Percentiles rank a stretch among this genome's conserved stretches.
Evolutionary conservation across 1,140 invertebrate species (phyloP).

Genomic region (Carposina sasakii): DNA sequence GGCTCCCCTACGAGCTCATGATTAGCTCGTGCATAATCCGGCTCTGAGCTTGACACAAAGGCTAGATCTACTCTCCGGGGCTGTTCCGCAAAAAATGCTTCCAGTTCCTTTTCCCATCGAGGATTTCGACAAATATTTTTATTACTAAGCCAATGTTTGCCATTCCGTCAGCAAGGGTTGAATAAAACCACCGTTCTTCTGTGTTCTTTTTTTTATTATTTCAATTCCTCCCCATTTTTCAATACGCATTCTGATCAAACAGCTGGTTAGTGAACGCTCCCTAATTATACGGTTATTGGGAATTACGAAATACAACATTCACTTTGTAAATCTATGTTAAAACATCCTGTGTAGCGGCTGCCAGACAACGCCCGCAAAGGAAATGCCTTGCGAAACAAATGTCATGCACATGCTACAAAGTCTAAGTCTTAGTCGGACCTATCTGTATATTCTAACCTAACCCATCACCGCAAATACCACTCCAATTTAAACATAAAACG

Average conservation of each 20-base stretch:
- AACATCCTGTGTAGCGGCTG: too few relatives aligned
- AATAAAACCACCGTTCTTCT: slow-evolving; percentile 47
- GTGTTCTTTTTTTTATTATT: slow-evolving; percentile 46
- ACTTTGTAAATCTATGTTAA: too few relatives aligned
- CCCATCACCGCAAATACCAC: slow-evolving; percentile 6
- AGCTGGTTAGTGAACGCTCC: slow-evolving; percentile 29
- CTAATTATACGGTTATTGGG: not conserved
- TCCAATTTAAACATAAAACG: slow-evolving; percentile 24
- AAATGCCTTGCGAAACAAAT: slow-evolving; percentile 39
- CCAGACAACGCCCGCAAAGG: slow-evolving; percentile 37
- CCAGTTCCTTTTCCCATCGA: slow-evolving; percentile 41
- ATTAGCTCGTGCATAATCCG: slow-evolving; percentile 65
- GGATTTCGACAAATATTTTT: slow-evolving; percentile 64
- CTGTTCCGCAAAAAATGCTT: slow-evolving; percentile 46
- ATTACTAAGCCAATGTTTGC: slow-evolving; percentile 65
- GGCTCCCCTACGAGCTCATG: slow-evolving; percentile 41
- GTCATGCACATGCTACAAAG: slow-evolving; percentile 35
- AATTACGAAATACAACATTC: too few relatives aligned
- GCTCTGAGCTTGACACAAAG: slow-evolving; percentile 37
- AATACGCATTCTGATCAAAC: slow-evolving; percentile 47
- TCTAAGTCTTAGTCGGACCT: too few relatives aligned
- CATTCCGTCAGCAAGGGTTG: slow-evolving; percentile 48
- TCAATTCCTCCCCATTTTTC: slow-evolving; percentile 34
- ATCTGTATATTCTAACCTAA: too few relatives aligned
- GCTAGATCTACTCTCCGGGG: slow-evolving; percentile 43